Conservation (phyloP, 2,888 invertebrate genomes). For the Toxonevra muliebris region DNA sequence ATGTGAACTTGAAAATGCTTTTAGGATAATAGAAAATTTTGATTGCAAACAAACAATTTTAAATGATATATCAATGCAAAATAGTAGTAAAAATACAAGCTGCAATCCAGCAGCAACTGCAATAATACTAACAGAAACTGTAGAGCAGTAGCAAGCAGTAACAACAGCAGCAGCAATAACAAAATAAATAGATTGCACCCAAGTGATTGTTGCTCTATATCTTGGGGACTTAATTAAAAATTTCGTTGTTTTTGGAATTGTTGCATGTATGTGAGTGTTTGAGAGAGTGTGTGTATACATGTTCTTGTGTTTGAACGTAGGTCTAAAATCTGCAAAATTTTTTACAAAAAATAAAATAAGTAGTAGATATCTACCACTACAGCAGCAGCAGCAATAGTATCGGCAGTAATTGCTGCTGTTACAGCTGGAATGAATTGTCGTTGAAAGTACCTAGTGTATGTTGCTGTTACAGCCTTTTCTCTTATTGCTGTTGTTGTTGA, state of each 20-base stretch:
- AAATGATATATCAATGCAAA: conserved; percentile 1
- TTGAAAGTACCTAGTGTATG: too few species aligned
- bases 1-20: not conserved
- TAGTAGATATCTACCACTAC: not conserved
- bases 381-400: not conserved
- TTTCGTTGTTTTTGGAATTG: conserved; percentile 15
- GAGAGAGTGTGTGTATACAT: not conserved
- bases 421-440: not conserved
- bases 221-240: conserved; percentile 41
- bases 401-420: not conserved
- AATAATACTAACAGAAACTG: conserved; percentile 28
- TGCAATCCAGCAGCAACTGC: conserved; percentile 23
- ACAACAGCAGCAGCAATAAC: not conserved
- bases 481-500: too few species aligned
- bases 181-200: too few species aligned
- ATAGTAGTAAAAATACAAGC: not conserved
- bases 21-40: not conserved
- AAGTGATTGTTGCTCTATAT: conserved; percentile 39
- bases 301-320: not conserved
- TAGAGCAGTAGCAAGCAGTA: conserved; percentile 32
- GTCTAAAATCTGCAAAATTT: conserved; percentile 17
- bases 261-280: not conserved
- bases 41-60: not conserved
- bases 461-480: too few species aligned
- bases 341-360: conserved; percentile 2